These are phyloP conservation scores for Saccopteryx leptura DNA, from an alignment of 2,113 vertebrate species.

Conservation along the genomic window DNA sequence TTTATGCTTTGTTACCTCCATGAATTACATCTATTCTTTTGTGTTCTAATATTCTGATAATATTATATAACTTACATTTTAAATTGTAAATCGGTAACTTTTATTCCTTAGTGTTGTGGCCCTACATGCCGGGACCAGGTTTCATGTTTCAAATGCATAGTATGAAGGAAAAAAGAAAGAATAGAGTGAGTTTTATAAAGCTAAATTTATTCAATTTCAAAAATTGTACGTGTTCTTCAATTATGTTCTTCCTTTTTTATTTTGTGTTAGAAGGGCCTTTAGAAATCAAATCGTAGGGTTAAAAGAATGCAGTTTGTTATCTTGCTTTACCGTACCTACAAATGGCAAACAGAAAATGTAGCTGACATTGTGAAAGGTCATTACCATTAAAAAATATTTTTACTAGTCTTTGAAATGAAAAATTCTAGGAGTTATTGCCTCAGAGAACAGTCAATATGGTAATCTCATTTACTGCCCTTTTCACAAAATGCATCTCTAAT, in stretches of 20 bases:
- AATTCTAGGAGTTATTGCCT: conserved; percentile 51
- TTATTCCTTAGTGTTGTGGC: neutral
- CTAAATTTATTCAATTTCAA: neutral
- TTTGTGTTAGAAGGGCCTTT: neutral
- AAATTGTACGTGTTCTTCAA: neutral
- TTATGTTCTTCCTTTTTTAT: neutral
- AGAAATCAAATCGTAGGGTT: neutral
- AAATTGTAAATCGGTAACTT: neutral
- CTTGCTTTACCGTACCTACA: conserved; percentile 2
- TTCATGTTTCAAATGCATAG: neutral
- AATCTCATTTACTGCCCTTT: neutral
- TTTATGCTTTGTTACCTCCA: neutral
- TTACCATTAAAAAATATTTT: conserved; percentile 10
- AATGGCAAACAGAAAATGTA: conserved; percentile 12
- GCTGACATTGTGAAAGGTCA: conserved; percentile 25
- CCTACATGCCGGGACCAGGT: neutral
- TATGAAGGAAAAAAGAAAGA: neutral
- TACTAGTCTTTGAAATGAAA: conserved; percentile 59
- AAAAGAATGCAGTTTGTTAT: neutral
- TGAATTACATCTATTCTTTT: neutral
- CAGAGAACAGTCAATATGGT: neutral
- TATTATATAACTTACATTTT: neutral
- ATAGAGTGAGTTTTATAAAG: neutral
- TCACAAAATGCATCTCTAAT: neutral
- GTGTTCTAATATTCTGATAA: neutral